Evolutionary conservation across 2,888 invertebrate genomes (phyloP).

Genomic region (Caenorhabditis virilis): DNA sequence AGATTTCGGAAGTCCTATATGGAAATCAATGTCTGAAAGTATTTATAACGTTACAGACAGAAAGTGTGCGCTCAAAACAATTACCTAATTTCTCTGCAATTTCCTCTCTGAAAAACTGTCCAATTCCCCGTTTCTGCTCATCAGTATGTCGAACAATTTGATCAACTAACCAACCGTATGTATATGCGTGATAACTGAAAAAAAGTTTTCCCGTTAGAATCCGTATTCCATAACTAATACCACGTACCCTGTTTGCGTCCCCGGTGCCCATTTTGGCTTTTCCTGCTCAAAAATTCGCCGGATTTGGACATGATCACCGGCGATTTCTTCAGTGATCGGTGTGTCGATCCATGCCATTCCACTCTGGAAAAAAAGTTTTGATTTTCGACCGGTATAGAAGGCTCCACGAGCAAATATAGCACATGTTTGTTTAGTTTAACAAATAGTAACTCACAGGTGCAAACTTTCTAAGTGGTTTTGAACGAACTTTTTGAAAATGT

Average conservation of each 20-base stretch:
- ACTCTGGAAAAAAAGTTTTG: too few species aligned
- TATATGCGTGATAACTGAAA: slow-evolving; percentile 39
- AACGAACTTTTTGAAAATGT: too few species aligned
- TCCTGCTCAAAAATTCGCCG: slow-evolving; percentile 44
- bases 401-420: too few species aligned
- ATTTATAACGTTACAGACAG: not conserved
- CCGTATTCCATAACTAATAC: not conserved
- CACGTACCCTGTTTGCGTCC: slow-evolving; percentile 42
- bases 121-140: slow-evolving; percentile 37
- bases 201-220: not conserved
- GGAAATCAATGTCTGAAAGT: slow-evolving; percentile 67
- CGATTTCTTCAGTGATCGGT: slow-evolving; percentile 50
- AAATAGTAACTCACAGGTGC: too few species aligned
- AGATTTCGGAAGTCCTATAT: slow-evolving; percentile 62
- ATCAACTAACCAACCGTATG: slow-evolving; percentile 48
- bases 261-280: slow-evolving; percentile 53
- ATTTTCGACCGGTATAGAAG: too few species aligned
- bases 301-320: slow-evolving; percentile 44
- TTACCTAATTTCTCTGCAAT: slow-evolving; percentile 27
- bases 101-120: slow-evolving; percentile 40
- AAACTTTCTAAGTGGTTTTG: too few species aligned
- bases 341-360: slow-evolving; percentile 53
- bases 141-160: slow-evolving; percentile 46
- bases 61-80: not conserved
- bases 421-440: too few species aligned